Base-by-base conservation (phyloP, 2,113 vertebrate genomes). In the Carollia perspicillata region DNA sequence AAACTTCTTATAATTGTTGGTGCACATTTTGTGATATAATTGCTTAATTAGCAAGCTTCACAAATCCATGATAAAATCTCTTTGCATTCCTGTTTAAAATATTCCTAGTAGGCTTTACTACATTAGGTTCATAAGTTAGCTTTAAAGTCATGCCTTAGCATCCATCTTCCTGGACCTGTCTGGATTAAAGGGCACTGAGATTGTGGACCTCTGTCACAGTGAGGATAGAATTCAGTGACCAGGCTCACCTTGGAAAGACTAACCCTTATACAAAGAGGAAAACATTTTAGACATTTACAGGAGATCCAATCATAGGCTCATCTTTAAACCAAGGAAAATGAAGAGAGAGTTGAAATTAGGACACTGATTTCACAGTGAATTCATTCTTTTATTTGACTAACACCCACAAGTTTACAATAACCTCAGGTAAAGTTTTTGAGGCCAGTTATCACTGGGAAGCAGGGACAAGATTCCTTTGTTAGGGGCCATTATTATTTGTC, bases 171-270 rank as follows among this genome's bases (percentile, higher is more conserved):
- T 0, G 51, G 65, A 18, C 53, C 26, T 28, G 26, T 58, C 49
- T 11, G 28, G 28, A 35, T 11, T 16, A 4, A 30, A n/a, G 18
- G 35, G 3, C 55, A 42, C 8, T 28, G 8, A 3, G 26, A 6
- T 2, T 3, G 16, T 3, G 20, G 72, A 35, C 30, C 44, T 11
- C 14, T 9, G 26, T 40, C 8, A 0, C 16, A 0, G 11, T 30
- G n/a, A 49, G 10, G 3, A 14, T 1, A 10, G 55, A 10, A 26
- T 10, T 40, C 10, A n/a, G 30, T 28, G 55, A 33, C 18, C 13
- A 16, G 10, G 5, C 3, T 5, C 0, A 0, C 5, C 18, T 55
- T 17, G 3, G 26, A 4, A 65, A 53, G 30, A 16, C 12, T 18
- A 18, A 28, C 4, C 23, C 3, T 37, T n/a, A 26, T 0, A 11